Conservation (phyloP, 2,797 vertebrate genomes). For the Acipenser oxyrinchus region DNA sequence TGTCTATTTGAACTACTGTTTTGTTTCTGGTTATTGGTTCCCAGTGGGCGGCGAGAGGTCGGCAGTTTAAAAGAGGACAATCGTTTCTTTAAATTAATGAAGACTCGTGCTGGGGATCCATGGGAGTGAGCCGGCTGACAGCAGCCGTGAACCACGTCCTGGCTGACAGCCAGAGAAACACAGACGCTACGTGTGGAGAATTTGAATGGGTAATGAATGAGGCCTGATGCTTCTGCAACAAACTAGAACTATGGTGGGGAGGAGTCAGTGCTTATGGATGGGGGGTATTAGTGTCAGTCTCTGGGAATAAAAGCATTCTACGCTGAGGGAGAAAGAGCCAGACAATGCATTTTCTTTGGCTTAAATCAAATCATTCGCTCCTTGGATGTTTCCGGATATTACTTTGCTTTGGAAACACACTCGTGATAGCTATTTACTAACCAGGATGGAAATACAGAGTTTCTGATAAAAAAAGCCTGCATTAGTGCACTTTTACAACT, state of each 20-base stretch:
- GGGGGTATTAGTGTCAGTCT: constrained; percentile 2
- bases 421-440: too few relatives aligned
- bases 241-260: neutral
- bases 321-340: neutral
- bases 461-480: too few relatives aligned
- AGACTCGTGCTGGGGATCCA: constrained; percentile 10
- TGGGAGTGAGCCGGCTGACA: constrained; percentile 12
- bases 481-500: too few relatives aligned
- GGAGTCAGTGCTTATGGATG: neutral
- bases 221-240: constrained; percentile 12
- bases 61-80: neutral
- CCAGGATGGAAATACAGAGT: too few relatives aligned
- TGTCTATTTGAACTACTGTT: constrained; percentile 8
- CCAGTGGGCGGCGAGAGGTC: neutral
- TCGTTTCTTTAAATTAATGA: neutral
- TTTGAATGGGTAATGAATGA: constrained; percentile 20
- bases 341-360: neutral
- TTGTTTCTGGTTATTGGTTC: constrained; percentile 2
- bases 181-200: constrained; percentile 15
- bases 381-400: neutral
- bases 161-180: constrained; percentile 17
- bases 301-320: constrained; percentile 9
- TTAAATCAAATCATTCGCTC: constrained; percentile 6
- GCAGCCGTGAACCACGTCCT: constrained; percentile 8
- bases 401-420: neutral